A percentile compares a stretch with the other conserved stretches of the same genome.
These are phyloP conservation scores for Diorhabda elongata DNA, from an alignment of 1,140 invertebrate species.

Conservation along the genomic window DNA sequence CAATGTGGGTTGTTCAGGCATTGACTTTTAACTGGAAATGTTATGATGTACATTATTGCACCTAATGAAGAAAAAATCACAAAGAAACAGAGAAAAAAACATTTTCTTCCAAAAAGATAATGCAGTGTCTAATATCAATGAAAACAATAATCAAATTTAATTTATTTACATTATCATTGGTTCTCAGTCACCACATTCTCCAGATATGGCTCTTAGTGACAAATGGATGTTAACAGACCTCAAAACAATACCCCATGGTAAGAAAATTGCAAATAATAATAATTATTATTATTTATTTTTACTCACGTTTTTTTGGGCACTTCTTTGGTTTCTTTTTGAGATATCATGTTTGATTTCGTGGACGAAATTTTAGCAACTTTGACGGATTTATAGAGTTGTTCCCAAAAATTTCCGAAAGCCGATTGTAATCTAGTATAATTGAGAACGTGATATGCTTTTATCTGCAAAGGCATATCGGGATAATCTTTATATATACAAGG, in stretches of 20 bases:
- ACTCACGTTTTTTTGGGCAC: neutral
- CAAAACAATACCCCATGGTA: neutral
- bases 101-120: too few species aligned
- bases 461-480: conserved; percentile 52
- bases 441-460: conserved; percentile 54
- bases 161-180: neutral
- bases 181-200: neutral
- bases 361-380: conserved; percentile 4
- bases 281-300: neutral
- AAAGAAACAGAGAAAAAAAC: too few species aligned
- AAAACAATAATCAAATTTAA: too few species aligned
- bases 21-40: too few species aligned
- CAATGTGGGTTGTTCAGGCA: too few species aligned
- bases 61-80: too few species aligned
- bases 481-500: conserved; percentile 61
- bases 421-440: conserved; percentile 53
- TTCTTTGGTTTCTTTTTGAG: neutral
- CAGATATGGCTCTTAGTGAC: neutral
- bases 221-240: neutral
- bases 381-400: conserved; percentile 54
- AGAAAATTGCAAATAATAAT: neutral
- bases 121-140: too few species aligned
- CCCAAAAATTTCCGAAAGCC: conserved; percentile 59
- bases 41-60: too few species aligned
- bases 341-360: neutral